A percentile compares a stretch with the other conserved stretches of the same genome.
phyloP scores from a whole-genome alignment of 92 coral and sea anemone species.

The Actinostola sp. region DNA sequence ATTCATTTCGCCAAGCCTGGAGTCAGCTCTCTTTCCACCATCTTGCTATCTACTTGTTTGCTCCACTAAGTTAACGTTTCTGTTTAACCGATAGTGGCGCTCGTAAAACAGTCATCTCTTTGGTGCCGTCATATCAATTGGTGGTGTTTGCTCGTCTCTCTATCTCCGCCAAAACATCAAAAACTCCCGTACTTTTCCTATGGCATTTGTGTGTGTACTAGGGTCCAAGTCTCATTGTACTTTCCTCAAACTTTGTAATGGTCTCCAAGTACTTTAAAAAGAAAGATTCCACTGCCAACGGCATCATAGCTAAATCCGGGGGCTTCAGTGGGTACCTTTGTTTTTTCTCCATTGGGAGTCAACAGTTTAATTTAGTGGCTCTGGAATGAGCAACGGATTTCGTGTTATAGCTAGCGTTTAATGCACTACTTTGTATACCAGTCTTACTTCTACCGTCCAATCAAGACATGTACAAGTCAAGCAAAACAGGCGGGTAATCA shows the following conservation, averaged over 20 bases:
- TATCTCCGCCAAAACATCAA: conserved; percentile 9
- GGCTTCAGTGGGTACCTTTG: conserved; percentile 22
- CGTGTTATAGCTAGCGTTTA: background rate
- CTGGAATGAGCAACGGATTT: conserved; percentile 22
- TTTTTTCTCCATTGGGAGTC: conserved; percentile 23
- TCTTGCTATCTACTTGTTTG: conserved; percentile 24
- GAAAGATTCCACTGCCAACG: conserved; percentile 19
- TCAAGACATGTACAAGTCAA: background rate
- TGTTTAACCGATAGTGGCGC: conserved; percentile 29
- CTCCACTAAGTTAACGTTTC: conserved; percentile 27
- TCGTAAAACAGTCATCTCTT: conserved; percentile 10
- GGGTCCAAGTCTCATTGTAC: conserved; percentile 24
- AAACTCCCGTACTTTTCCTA: conserved; percentile 25
- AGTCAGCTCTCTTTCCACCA: conserved; percentile 22
- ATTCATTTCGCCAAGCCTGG: conserved; percentile 34
- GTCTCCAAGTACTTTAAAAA: conserved; percentile 20
- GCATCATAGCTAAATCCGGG: conserved; percentile 27
- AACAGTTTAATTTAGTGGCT: conserved; percentile 3
- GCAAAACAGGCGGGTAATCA: background rate
- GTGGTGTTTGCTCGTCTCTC: conserved; percentile 1
- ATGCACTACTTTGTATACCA: conserved; percentile 14
- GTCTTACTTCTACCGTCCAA: conserved; percentile 26
- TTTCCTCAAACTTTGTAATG: conserved; percentile 13
- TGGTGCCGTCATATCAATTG: conserved; percentile 15
- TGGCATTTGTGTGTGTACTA: conserved; percentile 15